A percentile compares a stretch with the other conserved stretches of the same genome.
These are phyloP conservation scores for Rhorus exstirpatorius DNA, from an alignment of 2,888 invertebrate genomes.

Conservation along the genomic window DNA sequence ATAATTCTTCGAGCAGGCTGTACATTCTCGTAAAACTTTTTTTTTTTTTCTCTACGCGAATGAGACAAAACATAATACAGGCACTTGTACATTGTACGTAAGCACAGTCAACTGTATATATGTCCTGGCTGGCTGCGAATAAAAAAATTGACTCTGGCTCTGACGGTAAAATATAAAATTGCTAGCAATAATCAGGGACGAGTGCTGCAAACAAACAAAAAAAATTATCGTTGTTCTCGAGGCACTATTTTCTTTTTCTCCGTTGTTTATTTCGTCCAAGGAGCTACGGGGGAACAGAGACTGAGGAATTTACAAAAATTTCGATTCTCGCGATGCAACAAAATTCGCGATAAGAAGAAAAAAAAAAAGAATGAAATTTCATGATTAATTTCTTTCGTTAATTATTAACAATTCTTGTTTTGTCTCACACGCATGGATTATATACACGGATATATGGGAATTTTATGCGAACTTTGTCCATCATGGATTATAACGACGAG, in stretches of 20 bases:
- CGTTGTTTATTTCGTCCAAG: neutral
- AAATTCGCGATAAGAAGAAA: slow-evolving; percentile 27
- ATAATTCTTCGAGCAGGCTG: slow-evolving; percentile 39
- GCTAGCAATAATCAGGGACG: neutral
- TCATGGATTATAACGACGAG: slow-evolving; percentile 57
- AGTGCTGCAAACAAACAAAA: slow-evolving; percentile 6
- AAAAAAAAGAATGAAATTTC: slow-evolving; percentile 14
- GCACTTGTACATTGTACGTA: slow-evolving; percentile 1
- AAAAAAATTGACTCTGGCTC: slow-evolving; percentile 26
- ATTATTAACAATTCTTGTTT: neutral
- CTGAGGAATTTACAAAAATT: slow-evolving; percentile 8
- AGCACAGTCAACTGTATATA: slow-evolving; percentile 5
- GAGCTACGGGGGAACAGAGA: neutral
- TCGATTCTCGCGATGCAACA: slow-evolving; percentile 4
- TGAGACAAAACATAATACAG: slow-evolving; percentile 20
- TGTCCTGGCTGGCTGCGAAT: slow-evolving; percentile 49
- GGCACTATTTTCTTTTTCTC: neutral
- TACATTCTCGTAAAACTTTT: slow-evolving; percentile 27
- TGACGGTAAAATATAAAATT: neutral
- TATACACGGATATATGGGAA: neutral
- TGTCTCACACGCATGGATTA: slow-evolving; percentile 20
- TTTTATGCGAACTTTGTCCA: slow-evolving; percentile 26
- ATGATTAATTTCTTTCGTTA: slow-evolving; percentile 19
- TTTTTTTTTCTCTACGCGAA: neutral
- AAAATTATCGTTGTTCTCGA: neutral